Evolutionary conservation across 1,140 invertebrate genomes (phyloP).

Genomic region (Neuroterus valhalla): DNA sequence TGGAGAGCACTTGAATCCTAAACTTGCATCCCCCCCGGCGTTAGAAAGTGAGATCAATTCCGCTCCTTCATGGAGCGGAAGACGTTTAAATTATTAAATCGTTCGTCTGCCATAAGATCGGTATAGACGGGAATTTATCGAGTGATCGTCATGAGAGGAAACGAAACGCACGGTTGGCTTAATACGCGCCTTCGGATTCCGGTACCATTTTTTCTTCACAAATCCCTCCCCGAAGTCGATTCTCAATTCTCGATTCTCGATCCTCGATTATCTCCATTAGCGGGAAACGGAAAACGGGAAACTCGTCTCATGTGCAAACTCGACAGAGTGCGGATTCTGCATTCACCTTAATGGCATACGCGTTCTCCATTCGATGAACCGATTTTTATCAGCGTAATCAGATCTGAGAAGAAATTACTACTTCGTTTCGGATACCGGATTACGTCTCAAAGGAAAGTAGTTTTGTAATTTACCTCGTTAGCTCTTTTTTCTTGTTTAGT

Average conservation of each 20-base stretch:
- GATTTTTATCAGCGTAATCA: slow-evolving; percentile 19
- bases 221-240: too few species aligned
- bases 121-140: slow-evolving; percentile 55
- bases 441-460: slow-evolving; percentile 23
- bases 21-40: slow-evolving; percentile 42
- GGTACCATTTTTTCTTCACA: slow-evolving; percentile 48
- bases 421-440: slow-evolving; percentile 31
- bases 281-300: too few species aligned
- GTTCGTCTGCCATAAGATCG: slow-evolving; percentile 45
- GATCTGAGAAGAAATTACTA: slow-evolving; percentile 39
- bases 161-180: slow-evolving; percentile 50
- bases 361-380: slow-evolving; percentile 22
- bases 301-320: slow-evolving; percentile 24
- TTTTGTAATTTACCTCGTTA: slow-evolving; percentile 31
- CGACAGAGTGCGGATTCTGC: slow-evolving; percentile 14
- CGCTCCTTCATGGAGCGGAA: slow-evolving; percentile 52
- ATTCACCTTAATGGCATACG: slow-evolving; percentile 28
- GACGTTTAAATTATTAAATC: slow-evolving; percentile 55
- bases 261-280: too few species aligned
- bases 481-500: not conserved
- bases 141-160: slow-evolving; percentile 54
- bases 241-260: not conserved
- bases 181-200: slow-evolving; percentile 48
- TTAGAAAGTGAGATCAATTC: slow-evolving; percentile 63
- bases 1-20: slow-evolving; percentile 1